phyloP scores from a whole-genome alignment of 2,113 vertebrate species.

The Delphinus delphis region DNA sequence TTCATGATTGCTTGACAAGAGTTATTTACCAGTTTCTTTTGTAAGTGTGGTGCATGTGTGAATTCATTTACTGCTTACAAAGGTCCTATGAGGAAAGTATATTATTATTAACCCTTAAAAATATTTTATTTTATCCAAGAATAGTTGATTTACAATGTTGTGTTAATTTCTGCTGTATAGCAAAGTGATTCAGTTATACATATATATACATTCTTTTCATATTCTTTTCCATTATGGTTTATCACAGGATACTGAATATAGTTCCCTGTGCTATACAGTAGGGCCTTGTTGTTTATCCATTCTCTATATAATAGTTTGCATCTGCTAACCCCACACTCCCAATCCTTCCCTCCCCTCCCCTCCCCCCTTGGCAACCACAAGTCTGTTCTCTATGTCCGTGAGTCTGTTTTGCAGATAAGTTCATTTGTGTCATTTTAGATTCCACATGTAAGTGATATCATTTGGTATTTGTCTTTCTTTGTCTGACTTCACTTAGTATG shows the following conservation, averaged over 20 bases:
- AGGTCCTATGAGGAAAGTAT: not conserved
- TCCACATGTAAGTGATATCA: not conserved
- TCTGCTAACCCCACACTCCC: not conserved
- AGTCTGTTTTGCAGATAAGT: not conserved
- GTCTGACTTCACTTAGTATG: not conserved
- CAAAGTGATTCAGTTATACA: not conserved
- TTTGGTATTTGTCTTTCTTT: not conserved
- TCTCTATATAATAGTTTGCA: not conserved
- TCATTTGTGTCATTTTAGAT: not conserved
- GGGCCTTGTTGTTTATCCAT: not conserved
- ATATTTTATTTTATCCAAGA: not conserved
- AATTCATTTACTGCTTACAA: not conserved
- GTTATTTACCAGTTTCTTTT: not conserved
- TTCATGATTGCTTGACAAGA: not conserved
- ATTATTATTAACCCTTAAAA: not conserved
- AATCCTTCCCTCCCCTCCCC: not conserved
- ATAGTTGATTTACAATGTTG: not conserved
- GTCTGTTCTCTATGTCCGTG: not conserved
- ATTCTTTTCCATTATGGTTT: not conserved
- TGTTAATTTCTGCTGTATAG: not conserved
- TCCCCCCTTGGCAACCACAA: not conserved
- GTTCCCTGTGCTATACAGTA: not conserved
- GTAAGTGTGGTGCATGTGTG: not conserved
- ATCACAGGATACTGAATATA: not conserved
- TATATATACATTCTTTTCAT: not conserved